Evolutionary conservation across 1,140 invertebrate species (phyloP), one percentile per base, ranked within the genome.

Genomic region (Ganaspis sp.): DNA sequence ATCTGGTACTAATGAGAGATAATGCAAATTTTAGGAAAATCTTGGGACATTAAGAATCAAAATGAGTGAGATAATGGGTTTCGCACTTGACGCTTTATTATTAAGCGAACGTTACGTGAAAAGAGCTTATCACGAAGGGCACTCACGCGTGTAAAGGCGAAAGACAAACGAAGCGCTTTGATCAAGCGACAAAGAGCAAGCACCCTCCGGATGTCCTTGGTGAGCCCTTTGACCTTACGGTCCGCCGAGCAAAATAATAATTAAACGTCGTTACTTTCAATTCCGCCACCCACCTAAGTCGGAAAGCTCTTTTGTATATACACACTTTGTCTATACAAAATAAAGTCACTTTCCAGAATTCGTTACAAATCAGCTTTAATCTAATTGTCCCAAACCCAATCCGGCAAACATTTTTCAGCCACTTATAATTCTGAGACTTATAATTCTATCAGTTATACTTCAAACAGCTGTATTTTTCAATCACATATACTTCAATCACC

Each of bases 231-330:
- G 82, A 83, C 49, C 74, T 87, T 58, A 85, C 83, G 78, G 81
- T 29, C 79, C 54, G 79, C 12, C 78, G 82, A 84, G 75, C 83
- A 80, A 84, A 87, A 87, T 85, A 86, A 88, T 87, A 87, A 88
- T 88, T 85, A 87, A 83, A 81, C 81, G 45, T 58, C 75, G 80
- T 81, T 80, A 78, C 75, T 79, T 81, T 77, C 80, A 80, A 85
- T 85, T 76, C 73, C 76, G 76, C 53, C 19, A 42, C 29, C 74
- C 69, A 19, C 72, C 29, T 29, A 29, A 49, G 58, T 73, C 45
- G 17, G 29, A 26, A 38, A 54, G 45, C 40, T 19, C 72, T 73
- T 34, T 73, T 73, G 12, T 5, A 64, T 64, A 23, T 9, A 29
- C 3, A 26, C 58, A 64, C 58, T 64, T 12, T 64, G 19, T 64